phyloP scores from a whole-genome alignment of 2,113 vertebrate genomes.

The Hepsetus odoe region DNA sequence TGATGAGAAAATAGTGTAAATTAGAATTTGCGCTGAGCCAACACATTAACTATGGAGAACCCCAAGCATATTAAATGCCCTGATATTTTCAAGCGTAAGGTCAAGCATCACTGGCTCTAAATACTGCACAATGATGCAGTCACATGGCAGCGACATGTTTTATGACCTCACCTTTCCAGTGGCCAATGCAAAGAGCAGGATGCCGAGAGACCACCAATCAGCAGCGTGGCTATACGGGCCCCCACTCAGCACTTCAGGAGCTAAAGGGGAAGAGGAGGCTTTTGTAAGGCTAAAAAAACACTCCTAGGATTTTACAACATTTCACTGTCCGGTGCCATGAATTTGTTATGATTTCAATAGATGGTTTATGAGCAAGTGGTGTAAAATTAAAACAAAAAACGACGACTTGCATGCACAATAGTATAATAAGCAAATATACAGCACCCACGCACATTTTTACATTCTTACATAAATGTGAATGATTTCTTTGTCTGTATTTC shows the following conservation, averaged over 20 bases:
- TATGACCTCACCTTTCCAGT: constrained; percentile 84
- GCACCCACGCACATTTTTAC: background rate
- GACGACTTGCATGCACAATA: background rate
- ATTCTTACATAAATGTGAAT: background rate
- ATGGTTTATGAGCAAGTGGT: background rate
- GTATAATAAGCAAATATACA: background rate
- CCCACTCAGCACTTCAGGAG: constrained; percentile 92
- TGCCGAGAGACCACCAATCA: constrained; percentile 96
- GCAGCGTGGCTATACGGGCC: constrained; percentile 91
- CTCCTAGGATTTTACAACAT: background rate
- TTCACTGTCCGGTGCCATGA: background rate
- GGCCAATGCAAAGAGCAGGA: constrained; percentile 88
- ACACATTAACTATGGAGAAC: background rate
- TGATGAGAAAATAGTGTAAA: background rate
- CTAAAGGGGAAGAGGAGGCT: constrained; percentile 65
- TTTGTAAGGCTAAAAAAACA: constrained; percentile 13
- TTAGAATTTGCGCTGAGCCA: background rate
- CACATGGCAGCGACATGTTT: constrained; percentile 11
- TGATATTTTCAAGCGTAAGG: background rate
- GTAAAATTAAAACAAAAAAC: background rate
- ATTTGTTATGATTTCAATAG: background rate
- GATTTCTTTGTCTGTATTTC: constrained; percentile 3
- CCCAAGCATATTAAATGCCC: background rate
- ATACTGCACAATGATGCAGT: constrained; percentile 10
- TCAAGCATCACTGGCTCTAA: constrained; percentile 4